Percentiles rank a stretch among this genome's conserved stretches.
Conservation (phyloP, 2,888 invertebrate genomes). For the Campoplex capitator region DNA sequence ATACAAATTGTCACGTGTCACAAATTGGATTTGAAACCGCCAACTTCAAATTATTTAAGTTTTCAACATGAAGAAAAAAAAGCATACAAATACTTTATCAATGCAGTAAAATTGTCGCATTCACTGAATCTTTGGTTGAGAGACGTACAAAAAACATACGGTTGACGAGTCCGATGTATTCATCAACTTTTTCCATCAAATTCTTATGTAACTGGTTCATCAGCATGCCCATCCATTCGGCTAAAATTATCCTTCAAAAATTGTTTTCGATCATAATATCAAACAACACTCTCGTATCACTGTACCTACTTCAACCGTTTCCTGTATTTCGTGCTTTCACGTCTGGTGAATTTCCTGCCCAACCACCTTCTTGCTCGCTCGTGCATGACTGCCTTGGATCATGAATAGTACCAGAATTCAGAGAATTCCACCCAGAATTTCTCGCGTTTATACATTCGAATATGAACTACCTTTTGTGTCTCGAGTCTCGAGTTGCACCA, state of each 20-base stretch:
- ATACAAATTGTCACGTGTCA: slow-evolving; percentile 69
- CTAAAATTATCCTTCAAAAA: not conserved
- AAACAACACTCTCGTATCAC: not conserved
- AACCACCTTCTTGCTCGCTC: slow-evolving; percentile 44
- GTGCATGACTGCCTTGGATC: slow-evolving; percentile 39
- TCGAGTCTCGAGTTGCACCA: slow-evolving; percentile 6
- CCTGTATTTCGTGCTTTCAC: slow-evolving; percentile 10
- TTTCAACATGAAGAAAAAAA: not conserved
- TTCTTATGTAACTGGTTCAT: not conserved
- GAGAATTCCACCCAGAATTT: slow-evolving; percentile 45
- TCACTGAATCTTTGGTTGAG: not conserved
- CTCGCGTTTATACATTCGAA: slow-evolving; percentile 43
- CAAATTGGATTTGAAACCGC: slow-evolving; percentile 42
- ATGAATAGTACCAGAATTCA: slow-evolving; percentile 57
- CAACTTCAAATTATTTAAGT: slow-evolving; percentile 24
- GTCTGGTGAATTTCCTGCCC: slow-evolving; percentile 51
- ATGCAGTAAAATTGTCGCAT: not conserved
- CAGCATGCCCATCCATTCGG: not conserved
- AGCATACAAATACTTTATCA: not conserved
- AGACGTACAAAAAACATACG: not conserved
- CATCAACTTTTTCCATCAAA: too few species aligned
- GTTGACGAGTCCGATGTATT: not conserved
- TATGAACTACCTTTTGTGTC: slow-evolving; percentile 48
- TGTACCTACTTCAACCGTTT: slow-evolving; percentile 2
- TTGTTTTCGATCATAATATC: not conserved